Evolutionary conservation across 2,113 vertebrate genomes (phyloP).

Genomic region (Pycnonotus jocosus): DNA sequence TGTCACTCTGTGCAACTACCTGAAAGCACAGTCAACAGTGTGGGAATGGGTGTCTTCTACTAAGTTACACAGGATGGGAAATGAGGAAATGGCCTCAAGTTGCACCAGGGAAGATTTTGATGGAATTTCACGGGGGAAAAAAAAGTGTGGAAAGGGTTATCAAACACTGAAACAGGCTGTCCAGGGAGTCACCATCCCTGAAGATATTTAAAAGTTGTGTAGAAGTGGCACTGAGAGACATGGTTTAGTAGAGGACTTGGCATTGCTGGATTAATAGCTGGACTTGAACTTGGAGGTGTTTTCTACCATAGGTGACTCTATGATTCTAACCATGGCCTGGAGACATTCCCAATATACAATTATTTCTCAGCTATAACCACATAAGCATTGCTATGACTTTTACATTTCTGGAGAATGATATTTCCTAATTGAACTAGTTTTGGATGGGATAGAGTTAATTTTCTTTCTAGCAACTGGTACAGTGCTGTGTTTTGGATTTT

Average conservation of each 20-base stretch:
- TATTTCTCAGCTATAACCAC: not conserved
- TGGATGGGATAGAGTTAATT: not conserved
- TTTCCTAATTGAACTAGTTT: not conserved
- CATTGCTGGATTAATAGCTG: not conserved
- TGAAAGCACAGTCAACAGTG: not conserved
- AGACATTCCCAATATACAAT: not conserved
- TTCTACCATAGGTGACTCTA: rapidly evolving
- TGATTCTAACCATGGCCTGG: not conserved
- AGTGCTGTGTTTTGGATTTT: not conserved
- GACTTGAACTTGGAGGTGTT: not conserved
- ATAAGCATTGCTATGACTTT: not conserved
- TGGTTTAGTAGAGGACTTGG: not conserved
- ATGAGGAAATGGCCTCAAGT: not conserved
- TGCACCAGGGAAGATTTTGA: not conserved
- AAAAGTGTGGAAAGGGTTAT: not conserved
- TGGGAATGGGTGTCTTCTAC: not conserved
- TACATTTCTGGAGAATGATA: not conserved
- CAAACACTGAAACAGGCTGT: not conserved
- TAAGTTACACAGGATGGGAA: not conserved
- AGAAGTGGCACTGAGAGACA: not conserved
- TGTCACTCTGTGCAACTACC: not conserved
- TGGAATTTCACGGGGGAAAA: not conserved
- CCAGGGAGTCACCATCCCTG: too few relatives aligned
- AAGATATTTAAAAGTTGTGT: not conserved
- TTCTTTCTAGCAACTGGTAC: not conserved